Evolutionary conservation across 2,113 vertebrate species (phyloP).

Genomic region (Sinocyclocheilus anshuiensis): DNA sequence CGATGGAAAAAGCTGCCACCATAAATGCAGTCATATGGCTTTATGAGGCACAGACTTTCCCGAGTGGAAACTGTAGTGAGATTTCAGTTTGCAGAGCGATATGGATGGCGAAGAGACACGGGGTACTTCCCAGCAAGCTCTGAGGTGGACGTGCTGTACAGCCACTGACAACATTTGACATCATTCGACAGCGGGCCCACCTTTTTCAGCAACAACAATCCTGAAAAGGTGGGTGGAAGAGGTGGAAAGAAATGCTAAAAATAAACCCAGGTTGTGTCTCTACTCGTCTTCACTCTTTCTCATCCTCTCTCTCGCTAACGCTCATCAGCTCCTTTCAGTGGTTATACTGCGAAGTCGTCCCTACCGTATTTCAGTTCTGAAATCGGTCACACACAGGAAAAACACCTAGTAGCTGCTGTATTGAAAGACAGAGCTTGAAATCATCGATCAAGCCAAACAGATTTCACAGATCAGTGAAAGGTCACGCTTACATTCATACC

Average conservation of each 20-base stretch:
- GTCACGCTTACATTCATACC: background rate
- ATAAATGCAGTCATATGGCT: background rate
- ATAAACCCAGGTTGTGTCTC: constrained; percentile 43
- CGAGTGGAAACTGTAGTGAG: constrained; percentile 37
- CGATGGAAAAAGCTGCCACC: constrained; percentile 11
- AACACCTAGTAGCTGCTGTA: background rate
- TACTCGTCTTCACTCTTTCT: background rate
- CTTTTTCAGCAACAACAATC: constrained; percentile 45
- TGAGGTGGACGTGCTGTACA: constrained; percentile 10
- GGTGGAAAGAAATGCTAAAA: constrained; percentile 49
- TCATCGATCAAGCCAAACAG: background rate
- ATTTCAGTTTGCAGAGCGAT: constrained; percentile 5
- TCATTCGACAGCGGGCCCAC: constrained; percentile 33
- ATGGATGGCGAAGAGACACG: background rate
- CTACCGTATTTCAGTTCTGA: constrained; percentile 5
- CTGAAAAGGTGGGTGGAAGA: background rate
- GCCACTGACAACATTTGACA: background rate
- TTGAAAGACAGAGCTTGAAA: background rate
- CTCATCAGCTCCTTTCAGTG: constrained; percentile 41
- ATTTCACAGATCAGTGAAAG: background rate
- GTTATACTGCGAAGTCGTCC: constrained; percentile 52
- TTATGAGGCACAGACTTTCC: background rate
- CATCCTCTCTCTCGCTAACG: background rate
- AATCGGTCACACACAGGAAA: constrained; percentile 22
- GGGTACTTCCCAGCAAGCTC: constrained; percentile 31